phyloP scores from a whole-genome alignment of 2,797 vertebrate species.

The Poecilia velifera region DNA sequence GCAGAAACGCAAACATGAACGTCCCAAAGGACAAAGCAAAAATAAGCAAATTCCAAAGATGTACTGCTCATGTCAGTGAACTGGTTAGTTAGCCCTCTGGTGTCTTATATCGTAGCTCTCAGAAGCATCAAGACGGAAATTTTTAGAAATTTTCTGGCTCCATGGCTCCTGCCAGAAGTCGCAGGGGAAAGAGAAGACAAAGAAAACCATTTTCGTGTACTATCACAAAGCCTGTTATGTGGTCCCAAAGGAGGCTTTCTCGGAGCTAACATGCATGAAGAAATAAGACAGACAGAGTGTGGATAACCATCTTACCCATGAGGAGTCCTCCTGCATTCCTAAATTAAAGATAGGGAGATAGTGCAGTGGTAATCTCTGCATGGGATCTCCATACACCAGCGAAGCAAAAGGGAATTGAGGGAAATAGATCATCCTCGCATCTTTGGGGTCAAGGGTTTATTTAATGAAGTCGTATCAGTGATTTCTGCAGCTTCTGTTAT shows the following conservation, averaged over 20 bases:
- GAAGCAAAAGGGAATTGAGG: constrained; percentile 65
- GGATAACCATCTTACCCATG: constrained; percentile 77
- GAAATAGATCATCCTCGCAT: constrained; percentile 66
- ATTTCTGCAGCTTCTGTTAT: constrained; percentile 43
- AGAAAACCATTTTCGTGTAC: constrained; percentile 61
- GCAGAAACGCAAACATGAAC: constrained; percentile 52
- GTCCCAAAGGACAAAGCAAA: constrained; percentile 42
- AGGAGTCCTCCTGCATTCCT: constrained; percentile 75
- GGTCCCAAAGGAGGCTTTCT: constrained; percentile 58
- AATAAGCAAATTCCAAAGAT: constrained; percentile 38
- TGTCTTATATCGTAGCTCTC: constrained; percentile 45
- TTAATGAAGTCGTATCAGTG: constrained; percentile 70
- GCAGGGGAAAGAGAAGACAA: constrained; percentile 57
- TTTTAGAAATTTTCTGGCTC: constrained; percentile 51
- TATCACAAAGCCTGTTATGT: constrained; percentile 45
- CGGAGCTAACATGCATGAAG: constrained; percentile 65
- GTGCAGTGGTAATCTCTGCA: constrained; percentile 50
- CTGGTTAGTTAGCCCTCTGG: constrained; percentile 33
- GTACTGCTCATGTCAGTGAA: constrained; percentile 18
- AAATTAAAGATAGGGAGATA: constrained; percentile 86
- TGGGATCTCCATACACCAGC: constrained; percentile 63
- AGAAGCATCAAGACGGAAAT: constrained; percentile 39
- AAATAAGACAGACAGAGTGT: constrained; percentile 71
- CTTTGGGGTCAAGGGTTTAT: constrained; percentile 75
- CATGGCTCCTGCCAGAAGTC: constrained; percentile 38